A percentile compares a stretch with the other conserved stretches of the same genome.
Evolutionary conservation across 2,888 invertebrate genomes (phyloP).

Genomic region (Anarsia innoxiella): DNA sequence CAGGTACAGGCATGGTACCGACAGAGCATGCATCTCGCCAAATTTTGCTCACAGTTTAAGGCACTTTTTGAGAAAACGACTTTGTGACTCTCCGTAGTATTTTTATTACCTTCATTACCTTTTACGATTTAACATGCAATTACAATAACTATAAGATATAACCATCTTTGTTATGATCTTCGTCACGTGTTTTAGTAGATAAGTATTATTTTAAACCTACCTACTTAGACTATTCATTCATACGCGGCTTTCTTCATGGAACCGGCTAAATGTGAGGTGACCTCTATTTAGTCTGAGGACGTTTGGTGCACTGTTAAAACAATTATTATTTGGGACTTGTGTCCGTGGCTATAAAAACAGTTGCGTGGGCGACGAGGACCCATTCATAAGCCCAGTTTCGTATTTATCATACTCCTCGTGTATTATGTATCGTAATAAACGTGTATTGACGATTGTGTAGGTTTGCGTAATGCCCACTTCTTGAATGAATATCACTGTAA

Average conservation of each 20-base stretch:
- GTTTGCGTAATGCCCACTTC: constrained; percentile 8
- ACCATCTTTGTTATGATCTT: no score
- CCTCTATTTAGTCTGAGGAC: constrained; percentile 44
- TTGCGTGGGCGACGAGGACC: constrained; percentile 32
- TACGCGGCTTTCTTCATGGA: not conserved
- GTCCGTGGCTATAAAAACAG: constrained; percentile 30
- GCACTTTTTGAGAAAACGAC: no score
- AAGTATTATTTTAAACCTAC: no score
- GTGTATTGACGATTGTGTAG: constrained; percentile 1
- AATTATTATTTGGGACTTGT: constrained; percentile 49
- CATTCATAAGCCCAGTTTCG: constrained; percentile 42
- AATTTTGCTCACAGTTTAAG: no score
- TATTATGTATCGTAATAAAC: constrained; percentile 1
- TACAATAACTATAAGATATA: no score
- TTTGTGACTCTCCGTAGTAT: no score
- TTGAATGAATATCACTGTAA: constrained; percentile 9
- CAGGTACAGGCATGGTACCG: no score
- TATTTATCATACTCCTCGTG: constrained; percentile 10
- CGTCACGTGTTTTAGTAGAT: no score
- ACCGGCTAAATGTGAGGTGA: constrained; percentile 20
- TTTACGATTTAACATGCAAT: no score
- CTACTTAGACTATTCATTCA: not conserved
- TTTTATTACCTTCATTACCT: no score
- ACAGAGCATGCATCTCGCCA: no score
- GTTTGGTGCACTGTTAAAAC: constrained; percentile 49